phyloP scores from a whole-genome alignment of 2,888 invertebrate genomes.

The Macrophya annulata region DNA sequence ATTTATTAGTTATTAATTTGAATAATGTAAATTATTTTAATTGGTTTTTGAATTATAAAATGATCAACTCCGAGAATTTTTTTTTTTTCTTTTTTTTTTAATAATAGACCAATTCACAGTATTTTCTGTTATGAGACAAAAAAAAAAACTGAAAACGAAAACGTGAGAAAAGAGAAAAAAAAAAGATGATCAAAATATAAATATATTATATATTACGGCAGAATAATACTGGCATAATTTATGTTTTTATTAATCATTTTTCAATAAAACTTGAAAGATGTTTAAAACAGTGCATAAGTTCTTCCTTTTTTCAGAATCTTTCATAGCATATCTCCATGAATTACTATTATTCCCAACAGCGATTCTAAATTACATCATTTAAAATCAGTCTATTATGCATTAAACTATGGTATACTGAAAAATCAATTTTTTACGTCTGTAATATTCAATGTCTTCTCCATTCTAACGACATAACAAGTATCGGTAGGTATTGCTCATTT shows the following conservation, averaged over 20 bases:
- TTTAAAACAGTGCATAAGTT: not conserved
- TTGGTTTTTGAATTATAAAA: conserved; percentile 2
- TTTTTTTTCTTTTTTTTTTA: conserved; percentile 14
- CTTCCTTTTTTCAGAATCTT: not conserved
- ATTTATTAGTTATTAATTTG: conserved; percentile 32
- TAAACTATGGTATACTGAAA: not conserved
- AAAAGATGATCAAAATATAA: conserved; percentile 66
- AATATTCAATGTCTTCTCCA: not conserved
- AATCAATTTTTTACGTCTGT: not conserved
- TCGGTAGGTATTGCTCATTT: not conserved
- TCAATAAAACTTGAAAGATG: conserved; percentile 70
- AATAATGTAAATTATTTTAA: conserved; percentile 35
- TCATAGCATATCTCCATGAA: not conserved
- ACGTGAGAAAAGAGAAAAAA: conserved; percentile 58
- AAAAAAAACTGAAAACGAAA: not conserved
- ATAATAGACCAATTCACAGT: conserved; percentile 58
- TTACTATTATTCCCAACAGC: not conserved
- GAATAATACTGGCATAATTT: conserved; percentile 70
- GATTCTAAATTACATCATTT: not conserved
- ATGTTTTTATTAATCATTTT: conserved; percentile 75
- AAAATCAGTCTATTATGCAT: not conserved
- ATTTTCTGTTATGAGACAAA: conserved; percentile 65
- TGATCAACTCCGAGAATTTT: not conserved
- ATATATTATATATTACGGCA: conserved; percentile 64
- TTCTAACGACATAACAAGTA: not conserved